These are phyloP conservation scores for Lomographa bimaculata DNA, from an alignment of 2,888 invertebrate species.

Conservation along the genomic window DNA sequence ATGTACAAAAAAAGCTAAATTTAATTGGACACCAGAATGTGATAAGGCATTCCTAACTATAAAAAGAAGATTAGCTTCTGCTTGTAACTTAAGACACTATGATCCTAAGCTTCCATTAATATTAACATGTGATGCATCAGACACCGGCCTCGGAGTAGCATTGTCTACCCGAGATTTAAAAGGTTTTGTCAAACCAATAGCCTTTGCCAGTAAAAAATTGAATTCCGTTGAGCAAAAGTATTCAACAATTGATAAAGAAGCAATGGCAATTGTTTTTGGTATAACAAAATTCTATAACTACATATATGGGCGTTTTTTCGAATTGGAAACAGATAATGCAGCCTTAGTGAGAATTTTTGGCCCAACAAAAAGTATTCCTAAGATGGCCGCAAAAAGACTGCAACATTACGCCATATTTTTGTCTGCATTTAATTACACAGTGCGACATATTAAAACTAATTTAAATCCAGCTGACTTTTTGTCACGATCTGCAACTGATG, in stretches of 20 bases:
- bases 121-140: slow-evolving; percentile 7
- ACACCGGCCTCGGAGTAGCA: background rate
- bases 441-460: no score
- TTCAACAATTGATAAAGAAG: slow-evolving; percentile 32
- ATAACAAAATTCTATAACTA: slow-evolving; percentile 36
- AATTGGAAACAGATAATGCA: slow-evolving; percentile 36
- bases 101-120: background rate
- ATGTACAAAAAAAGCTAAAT: no score
- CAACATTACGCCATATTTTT: slow-evolving; percentile 38
- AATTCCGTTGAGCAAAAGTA: no score
- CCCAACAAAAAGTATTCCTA: slow-evolving; percentile 40
- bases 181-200: background rate
- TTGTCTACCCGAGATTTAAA: background rate
- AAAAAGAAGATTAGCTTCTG: slow-evolving; percentile 8
- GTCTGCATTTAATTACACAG: no score
- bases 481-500: no score
- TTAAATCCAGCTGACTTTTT: no score
- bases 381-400: slow-evolving; percentile 41
- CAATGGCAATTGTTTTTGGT: slow-evolving; percentile 34
- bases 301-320: slow-evolving; percentile 31
- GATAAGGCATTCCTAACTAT: background rate
- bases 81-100: background rate
- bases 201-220: slow-evolving; percentile 19
- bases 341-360: slow-evolving; percentile 41
- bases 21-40: slow-evolving; percentile 2